These are phyloP conservation scores for Nomada ferruginata DNA, from an alignment of 2,888 invertebrate genomes.

Conservation along the genomic window DNA sequence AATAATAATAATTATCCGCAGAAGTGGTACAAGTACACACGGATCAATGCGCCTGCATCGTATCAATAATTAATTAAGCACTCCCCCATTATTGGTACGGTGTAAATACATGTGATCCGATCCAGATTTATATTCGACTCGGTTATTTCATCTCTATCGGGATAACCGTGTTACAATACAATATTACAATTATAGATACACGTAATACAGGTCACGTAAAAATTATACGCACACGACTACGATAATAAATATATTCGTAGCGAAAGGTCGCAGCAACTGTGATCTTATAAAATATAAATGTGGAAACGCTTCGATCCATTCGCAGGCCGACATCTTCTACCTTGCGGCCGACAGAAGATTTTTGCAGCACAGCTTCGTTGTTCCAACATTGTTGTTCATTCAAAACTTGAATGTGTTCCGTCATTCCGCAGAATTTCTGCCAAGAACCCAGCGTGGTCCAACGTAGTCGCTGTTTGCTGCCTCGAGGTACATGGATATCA, in stretches of 20 bases:
- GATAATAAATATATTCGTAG: slow-evolving; percentile 42
- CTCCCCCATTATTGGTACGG: slow-evolving; percentile 19
- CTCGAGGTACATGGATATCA: slow-evolving; percentile 18
- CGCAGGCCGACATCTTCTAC: background rate
- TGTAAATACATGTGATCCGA: background rate
- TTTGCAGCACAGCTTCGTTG: background rate
- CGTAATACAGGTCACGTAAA: slow-evolving; percentile 49
- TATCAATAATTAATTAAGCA: slow-evolving; percentile 30
- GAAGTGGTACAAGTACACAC: slow-evolving; percentile 18
- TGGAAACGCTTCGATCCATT: slow-evolving; percentile 14
- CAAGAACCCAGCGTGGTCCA: background rate
- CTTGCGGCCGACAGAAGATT: slow-evolving; percentile 13
- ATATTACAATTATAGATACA: slow-evolving; percentile 47
- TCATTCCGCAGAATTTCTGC: no score
- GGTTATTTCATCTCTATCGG: slow-evolving; percentile 13
- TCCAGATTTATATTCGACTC: slow-evolving; percentile 7
- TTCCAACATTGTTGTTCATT: background rate
- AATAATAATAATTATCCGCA: slow-evolving; percentile 27
- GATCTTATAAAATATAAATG: slow-evolving; percentile 43
- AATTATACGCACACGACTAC: slow-evolving; percentile 40
- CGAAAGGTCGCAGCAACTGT: slow-evolving; percentile 16
- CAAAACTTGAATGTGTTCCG: background rate
- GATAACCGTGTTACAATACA: slow-evolving; percentile 51
- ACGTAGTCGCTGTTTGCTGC: background rate
- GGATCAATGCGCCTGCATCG: slow-evolving; percentile 14